Conservation (phyloP, 2,113 vertebrate species). For the Channa argus region DNA sequence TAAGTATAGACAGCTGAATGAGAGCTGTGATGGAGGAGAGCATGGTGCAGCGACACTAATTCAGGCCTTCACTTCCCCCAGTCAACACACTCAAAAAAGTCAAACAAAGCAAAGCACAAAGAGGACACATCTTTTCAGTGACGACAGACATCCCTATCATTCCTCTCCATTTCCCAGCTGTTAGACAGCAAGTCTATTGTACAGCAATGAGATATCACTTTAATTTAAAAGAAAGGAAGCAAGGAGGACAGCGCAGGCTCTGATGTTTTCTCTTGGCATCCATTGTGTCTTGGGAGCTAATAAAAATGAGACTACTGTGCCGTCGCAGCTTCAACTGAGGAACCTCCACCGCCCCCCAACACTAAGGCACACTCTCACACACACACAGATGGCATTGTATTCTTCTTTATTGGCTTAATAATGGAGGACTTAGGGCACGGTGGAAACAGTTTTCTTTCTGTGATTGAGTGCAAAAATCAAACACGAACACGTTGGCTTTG, state of each 20-base stretch:
- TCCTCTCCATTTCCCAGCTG: conserved; percentile 51
- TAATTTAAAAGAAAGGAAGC: conserved; percentile 72
- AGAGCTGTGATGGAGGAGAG: no score
- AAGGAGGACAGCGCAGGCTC: conserved; percentile 41
- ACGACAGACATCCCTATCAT: conserved; percentile 47
- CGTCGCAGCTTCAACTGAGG: conserved; percentile 34
- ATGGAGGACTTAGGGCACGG: conserved; percentile 58
- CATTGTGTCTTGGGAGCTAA: conserved; percentile 65
- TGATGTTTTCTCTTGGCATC: conserved; percentile 63
- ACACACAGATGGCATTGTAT: conserved; percentile 36
- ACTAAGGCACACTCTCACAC: conserved; percentile 18
- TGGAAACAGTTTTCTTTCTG: conserved; percentile 58
- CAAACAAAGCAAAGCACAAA: conserved; percentile 18
- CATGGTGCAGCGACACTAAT: background rate
- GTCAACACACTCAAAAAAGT: conserved; percentile 4
- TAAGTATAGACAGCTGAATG: no score
- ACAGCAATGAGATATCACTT: conserved; percentile 74
- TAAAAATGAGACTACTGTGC: conserved; percentile 65
- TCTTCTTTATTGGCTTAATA: conserved; percentile 77
- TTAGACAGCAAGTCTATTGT: conserved; percentile 57
- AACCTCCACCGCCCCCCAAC: conserved; percentile 14
- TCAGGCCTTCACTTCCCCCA: background rate
- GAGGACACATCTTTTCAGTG: conserved; percentile 24
- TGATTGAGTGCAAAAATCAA: conserved; percentile 62
- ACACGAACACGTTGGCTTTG: conserved; percentile 62